Evolutionary conservation across 1,140 invertebrate species (phyloP).

Genomic region (Druon quercuslanigerum): DNA sequence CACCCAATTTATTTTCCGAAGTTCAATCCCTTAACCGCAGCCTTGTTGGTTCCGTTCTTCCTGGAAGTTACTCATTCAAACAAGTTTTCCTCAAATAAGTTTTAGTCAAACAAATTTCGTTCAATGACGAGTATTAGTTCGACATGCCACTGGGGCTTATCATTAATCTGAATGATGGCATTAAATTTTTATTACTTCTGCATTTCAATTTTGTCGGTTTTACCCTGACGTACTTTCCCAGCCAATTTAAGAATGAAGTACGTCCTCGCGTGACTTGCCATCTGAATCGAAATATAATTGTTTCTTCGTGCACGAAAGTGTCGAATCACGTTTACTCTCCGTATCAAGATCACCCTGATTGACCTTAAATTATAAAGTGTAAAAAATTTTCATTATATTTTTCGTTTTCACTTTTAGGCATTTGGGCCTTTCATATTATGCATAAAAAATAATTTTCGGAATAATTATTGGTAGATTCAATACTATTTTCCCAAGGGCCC

Average conservation of each 20-base stretch:
- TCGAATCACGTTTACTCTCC: slow-evolving; percentile 18
- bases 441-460: too few species aligned
- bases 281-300: slow-evolving; percentile 29
- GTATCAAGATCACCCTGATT: slow-evolving; percentile 12
- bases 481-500: too few species aligned
- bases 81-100: background rate
- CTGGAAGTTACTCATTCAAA: background rate
- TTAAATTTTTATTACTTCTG: slow-evolving; percentile 28
- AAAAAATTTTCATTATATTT: background rate
- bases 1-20: slow-evolving; percentile 11
- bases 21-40: background rate
- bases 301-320: slow-evolving; percentile 27
- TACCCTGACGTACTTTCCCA: background rate
- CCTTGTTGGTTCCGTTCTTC: background rate
- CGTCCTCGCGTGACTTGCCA: slow-evolving; percentile 16
- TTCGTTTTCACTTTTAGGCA: background rate
- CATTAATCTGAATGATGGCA: slow-evolving; percentile 21
- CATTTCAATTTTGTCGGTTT: slow-evolving; percentile 24
- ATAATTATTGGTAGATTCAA: too few species aligned
- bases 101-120: background rate
- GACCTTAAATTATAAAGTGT: slow-evolving; percentile 8
- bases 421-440: too few species aligned
- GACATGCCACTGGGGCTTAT: background rate
- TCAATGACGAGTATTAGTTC: background rate
- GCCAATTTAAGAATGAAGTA: slow-evolving; percentile 31